Evolutionary conservation across 2,113 vertebrate genomes (phyloP).

Genomic region (Hystrix brachyura): DNA sequence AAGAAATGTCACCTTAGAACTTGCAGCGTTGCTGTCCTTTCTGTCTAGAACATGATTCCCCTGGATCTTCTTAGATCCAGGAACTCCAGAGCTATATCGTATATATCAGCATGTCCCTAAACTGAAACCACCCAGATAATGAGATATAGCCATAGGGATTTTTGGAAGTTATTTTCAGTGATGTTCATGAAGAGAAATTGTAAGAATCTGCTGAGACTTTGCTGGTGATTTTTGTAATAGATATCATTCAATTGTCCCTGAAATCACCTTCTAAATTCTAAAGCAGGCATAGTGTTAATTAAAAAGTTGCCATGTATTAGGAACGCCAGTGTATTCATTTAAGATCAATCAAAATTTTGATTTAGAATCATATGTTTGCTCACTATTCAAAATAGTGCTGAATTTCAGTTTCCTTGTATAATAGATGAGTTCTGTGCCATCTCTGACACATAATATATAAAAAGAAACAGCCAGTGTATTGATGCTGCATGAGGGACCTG

Average conservation of each 20-base stretch:
- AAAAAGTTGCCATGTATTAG: constrained; percentile 5
- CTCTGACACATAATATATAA: not conserved
- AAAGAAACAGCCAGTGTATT: not conserved
- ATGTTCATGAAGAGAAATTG: constrained; percentile 10
- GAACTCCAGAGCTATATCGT: not conserved
- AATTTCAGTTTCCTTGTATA: not conserved
- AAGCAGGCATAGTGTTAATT: not conserved
- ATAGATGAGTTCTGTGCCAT: not conserved
- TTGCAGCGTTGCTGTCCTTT: not conserved
- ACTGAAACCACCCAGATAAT: not conserved
- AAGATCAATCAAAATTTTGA: not conserved
- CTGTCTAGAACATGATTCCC: not conserved
- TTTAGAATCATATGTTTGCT: constrained; percentile 14
- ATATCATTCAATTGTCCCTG: not conserved
- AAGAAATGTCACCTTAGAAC: not conserved
- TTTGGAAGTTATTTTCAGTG: constrained; percentile 20
- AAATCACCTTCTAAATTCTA: not conserved
- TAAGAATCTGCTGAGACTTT: not conserved
- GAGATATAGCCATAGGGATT: not conserved
- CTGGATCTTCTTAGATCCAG: not conserved
- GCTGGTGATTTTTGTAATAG: constrained; percentile 9
- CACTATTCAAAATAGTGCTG: not conserved
- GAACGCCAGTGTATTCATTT: not conserved
- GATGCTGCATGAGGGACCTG: not conserved
- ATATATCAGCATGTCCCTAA: not conserved